Percentiles rank a stretch among this genome's conserved stretches.
These are phyloP conservation scores for Barypeithes pellucidus DNA, from an alignment of 2,888 invertebrate genomes.

Conservation along the genomic window DNA sequence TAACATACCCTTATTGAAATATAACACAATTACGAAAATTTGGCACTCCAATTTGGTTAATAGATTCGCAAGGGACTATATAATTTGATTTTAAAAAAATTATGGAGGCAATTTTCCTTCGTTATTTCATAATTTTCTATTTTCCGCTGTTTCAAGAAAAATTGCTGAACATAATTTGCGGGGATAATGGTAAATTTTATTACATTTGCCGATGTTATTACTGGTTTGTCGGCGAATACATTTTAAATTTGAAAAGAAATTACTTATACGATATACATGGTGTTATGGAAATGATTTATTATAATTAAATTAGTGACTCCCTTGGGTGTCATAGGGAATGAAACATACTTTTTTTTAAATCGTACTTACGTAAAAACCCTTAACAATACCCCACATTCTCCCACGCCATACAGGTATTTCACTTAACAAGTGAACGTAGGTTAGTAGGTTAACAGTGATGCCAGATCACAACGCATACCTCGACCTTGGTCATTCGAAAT, in stretches of 20 bases:
- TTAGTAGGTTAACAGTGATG: no score
- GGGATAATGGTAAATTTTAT: background rate
- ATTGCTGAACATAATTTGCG: background rate
- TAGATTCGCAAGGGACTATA: background rate
- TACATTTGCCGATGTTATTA: background rate
- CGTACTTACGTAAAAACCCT: no score
- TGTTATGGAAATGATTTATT: no score
- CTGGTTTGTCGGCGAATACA: background rate
- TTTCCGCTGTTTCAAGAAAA: background rate
- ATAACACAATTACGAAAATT: background rate
- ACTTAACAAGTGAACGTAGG: no score
- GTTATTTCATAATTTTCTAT: background rate
- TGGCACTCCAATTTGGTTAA: background rate
- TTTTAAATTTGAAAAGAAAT: background rate
- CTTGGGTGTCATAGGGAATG: no score
- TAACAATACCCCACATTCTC: no score
- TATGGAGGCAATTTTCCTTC: background rate
- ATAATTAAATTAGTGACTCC: no score
- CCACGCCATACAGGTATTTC: no score
- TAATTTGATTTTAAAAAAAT: background rate
- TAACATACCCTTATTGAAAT: background rate
- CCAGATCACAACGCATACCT: no score
- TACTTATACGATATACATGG: no score
- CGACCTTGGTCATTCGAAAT: no score
- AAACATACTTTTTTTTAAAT: no score